A percentile compares a stretch with the other conserved stretches of the same genome.
phyloP scores from a whole-genome alignment of 35 echinoderm and acorn worm genomes.

The Acanthaster planci region DNA sequence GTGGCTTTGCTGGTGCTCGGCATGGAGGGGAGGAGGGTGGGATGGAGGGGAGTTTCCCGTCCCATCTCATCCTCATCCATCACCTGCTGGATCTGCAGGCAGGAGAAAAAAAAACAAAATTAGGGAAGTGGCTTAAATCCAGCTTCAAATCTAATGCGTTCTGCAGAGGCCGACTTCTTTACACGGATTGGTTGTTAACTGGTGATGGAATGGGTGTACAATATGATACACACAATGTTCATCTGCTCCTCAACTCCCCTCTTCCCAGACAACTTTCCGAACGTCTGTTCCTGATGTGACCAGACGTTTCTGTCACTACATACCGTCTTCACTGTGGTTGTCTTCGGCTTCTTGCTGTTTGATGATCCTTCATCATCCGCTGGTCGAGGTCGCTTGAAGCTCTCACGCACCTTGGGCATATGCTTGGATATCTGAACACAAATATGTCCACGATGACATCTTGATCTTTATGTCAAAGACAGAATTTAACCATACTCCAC shows the following conservation, averaged over 20 bases:
- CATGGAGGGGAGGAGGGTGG: neutral
- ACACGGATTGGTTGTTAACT: no score
- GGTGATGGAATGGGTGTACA: no score
- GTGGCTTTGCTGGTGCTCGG: neutral
- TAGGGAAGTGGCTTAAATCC: no score
- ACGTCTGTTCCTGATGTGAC: no score
- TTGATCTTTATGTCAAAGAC: no score
- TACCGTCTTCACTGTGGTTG: neutral
- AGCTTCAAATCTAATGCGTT: no score
- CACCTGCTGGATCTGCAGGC: slow-evolving; percentile 8
- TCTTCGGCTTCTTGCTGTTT: slow-evolving; percentile 66
- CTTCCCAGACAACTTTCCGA: no score
- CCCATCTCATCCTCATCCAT: slow-evolving; percentile 28
- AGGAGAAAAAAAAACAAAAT: no score
- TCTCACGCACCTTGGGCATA: slow-evolving; percentile 54
- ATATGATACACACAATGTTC: no score
- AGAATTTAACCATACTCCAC: no score
- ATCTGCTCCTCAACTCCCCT: no score
- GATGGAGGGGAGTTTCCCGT: neutral
- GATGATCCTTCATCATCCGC: slow-evolving; percentile 59
- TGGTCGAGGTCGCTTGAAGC: slow-evolving; percentile 58
- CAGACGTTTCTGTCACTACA: neutral
- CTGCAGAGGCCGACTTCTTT: no score
- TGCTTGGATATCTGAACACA: slow-evolving; percentile 66
- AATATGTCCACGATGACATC: neutral